These are phyloP conservation scores for Pomatostomus ruficeps DNA, from an alignment of 2,113 vertebrate species.

Conservation along the genomic window DNA sequence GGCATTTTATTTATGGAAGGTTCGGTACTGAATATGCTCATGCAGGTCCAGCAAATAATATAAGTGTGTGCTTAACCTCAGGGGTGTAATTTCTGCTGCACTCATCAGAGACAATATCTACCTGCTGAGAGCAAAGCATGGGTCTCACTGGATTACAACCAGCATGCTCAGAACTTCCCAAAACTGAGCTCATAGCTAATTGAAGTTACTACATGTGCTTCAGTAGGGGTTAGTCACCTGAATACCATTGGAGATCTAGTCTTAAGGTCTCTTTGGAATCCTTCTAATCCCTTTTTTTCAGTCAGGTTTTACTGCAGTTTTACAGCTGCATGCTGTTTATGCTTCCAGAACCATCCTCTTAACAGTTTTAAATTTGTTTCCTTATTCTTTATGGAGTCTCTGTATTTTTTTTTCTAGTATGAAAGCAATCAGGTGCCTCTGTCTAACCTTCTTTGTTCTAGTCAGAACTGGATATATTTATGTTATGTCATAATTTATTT, in stretches of 20 bases:
- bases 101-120: not conserved
- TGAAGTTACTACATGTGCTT: not conserved
- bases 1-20: conserved; percentile 10
- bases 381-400: not conserved
- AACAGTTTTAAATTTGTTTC: not conserved
- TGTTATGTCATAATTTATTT: conserved; percentile 1
- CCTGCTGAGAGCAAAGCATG: not conserved
- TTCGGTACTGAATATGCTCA: not conserved
- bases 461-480: not conserved
- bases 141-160: not conserved
- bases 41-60: not conserved
- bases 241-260: not conserved
- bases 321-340: not conserved
- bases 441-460: not conserved
- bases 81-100: not conserved
- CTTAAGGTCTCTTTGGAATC: not conserved
- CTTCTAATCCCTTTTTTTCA: not conserved
- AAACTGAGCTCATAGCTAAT: not conserved
- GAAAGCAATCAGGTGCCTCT: not conserved
- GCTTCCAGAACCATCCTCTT: not conserved
- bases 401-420: not conserved
- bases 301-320: not conserved
- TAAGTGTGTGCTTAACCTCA: not conserved
- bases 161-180: not conserved
- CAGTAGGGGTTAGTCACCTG: not conserved